Conservation (phyloP, 2,888 invertebrate species). For the Eupithecia insigniata region DNA sequence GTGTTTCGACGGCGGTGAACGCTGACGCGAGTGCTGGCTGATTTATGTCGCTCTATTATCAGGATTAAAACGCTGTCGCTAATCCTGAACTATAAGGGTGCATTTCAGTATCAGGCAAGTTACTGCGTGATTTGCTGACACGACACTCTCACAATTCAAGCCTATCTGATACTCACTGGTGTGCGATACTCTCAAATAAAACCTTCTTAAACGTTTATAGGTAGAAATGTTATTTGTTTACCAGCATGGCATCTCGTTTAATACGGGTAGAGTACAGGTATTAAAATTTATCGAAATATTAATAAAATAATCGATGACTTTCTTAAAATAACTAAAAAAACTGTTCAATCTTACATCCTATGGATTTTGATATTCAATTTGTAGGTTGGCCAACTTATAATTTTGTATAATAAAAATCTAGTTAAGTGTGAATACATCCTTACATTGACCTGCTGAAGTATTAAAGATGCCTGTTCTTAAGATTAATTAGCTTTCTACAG, state of each 20-base stretch:
- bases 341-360: background rate
- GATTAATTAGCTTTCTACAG: slow-evolving; percentile 47
- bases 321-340: background rate
- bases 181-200: background rate
- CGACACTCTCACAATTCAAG: slow-evolving; percentile 16
- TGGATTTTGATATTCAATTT: background rate
- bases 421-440: background rate
- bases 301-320: background rate
- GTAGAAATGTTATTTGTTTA: background rate
- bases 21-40: slow-evolving; percentile 61
- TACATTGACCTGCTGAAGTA: slow-evolving; percentile 24
- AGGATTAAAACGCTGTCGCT: slow-evolving; percentile 65
- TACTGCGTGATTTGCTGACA: slow-evolving; percentile 9
- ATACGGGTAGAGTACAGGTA: too few species aligned
- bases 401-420: background rate
- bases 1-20: slow-evolving; percentile 62
- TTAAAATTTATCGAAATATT: too few species aligned
- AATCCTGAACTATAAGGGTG: slow-evolving; percentile 44
- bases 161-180: slow-evolving; percentile 6
- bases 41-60: slow-evolving; percentile 68
- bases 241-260: background rate
- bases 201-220: background rate
- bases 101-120: slow-evolving; percentile 19
- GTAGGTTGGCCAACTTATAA: background rate
- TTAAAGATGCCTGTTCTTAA: slow-evolving; percentile 41